Conservation (phyloP, 2,797 vertebrate species). For the Pseudochaenichthys georgianus region DNA sequence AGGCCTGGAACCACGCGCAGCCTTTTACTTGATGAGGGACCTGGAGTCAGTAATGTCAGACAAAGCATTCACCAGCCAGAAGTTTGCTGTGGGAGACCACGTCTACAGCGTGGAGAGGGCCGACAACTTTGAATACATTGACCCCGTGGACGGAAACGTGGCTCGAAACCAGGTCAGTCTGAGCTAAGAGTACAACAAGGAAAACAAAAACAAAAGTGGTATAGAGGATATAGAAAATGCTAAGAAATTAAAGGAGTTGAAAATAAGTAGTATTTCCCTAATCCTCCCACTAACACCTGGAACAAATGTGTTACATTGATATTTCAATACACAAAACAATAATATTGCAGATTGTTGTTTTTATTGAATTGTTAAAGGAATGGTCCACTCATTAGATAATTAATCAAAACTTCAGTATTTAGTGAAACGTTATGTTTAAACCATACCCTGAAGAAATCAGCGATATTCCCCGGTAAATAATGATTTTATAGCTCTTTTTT, state of each 20-base stretch:
- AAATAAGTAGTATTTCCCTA: background rate
- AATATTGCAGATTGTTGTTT: background rate
- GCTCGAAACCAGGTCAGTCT: slow-evolving; percentile 94
- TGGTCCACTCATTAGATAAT: too few relatives aligned
- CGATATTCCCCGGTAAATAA: too few relatives aligned
- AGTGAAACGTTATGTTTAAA: too few relatives aligned
- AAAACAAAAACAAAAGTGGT: background rate
- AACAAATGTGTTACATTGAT: too few relatives aligned
- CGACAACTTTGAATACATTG: slow-evolving; percentile 96
- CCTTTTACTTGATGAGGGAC: slow-evolving; percentile 96
- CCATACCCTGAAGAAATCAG: too few relatives aligned
- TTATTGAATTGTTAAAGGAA: background rate
- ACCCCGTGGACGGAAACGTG: slow-evolving; percentile 97
- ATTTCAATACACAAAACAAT: background rate
- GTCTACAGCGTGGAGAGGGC: slow-evolving; percentile 94
- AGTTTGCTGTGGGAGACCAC: slow-evolving; percentile 94
- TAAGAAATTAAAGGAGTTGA: background rate
- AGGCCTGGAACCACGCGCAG: slow-evolving; percentile 91
- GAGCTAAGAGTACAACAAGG: background rate
- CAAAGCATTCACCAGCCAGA: slow-evolving; percentile 94
- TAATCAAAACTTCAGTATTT: too few relatives aligned
- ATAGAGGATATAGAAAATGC: background rate
- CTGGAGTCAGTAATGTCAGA: slow-evolving; percentile 92
- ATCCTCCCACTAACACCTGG: too few relatives aligned
- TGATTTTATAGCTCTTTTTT: too few relatives aligned